Evolutionary conservation across 2,888 invertebrate species (phyloP).

Genomic region (Macropis europaea): DNA sequence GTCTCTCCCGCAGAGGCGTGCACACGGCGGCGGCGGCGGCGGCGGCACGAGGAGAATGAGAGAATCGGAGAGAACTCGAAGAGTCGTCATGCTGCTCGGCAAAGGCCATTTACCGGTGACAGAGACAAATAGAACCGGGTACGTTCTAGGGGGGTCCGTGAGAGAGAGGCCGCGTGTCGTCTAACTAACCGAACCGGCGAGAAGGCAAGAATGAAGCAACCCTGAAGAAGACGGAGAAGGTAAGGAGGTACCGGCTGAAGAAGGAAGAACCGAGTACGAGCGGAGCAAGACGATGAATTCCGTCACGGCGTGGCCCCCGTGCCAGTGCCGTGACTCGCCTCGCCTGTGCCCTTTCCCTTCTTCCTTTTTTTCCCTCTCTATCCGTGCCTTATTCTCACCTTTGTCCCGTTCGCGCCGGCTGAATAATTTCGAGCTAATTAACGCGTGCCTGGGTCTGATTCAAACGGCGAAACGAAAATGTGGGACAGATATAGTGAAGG

Average conservation of each 20-base stretch:
- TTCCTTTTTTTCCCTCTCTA: neutral
- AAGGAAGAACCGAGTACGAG: slow-evolving; percentile 27
- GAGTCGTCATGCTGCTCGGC: slow-evolving; percentile 51
- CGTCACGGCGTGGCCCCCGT: slow-evolving; percentile 52
- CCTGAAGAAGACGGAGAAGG: slow-evolving; percentile 7
- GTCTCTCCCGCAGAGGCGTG: slow-evolving; percentile 18
- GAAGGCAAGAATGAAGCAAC: slow-evolving; percentile 29
- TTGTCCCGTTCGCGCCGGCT: slow-evolving; percentile 24
- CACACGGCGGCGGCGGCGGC: slow-evolving; percentile 14
- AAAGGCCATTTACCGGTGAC: slow-evolving; percentile 70
- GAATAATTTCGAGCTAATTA: slow-evolving; percentile 69
- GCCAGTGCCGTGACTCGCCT: slow-evolving; percentile 54
- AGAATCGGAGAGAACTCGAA: slow-evolving; percentile 31
- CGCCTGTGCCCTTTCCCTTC: slow-evolving; percentile 41
- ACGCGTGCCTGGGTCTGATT: too few species aligned
- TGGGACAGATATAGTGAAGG: too few species aligned
- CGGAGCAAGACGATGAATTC: slow-evolving; percentile 54
- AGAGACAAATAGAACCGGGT: slow-evolving; percentile 70
- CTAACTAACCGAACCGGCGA: slow-evolving; percentile 47
- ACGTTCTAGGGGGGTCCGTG: slow-evolving; percentile 49
- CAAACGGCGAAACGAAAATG: too few species aligned
- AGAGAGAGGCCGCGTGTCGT: slow-evolving; percentile 48
- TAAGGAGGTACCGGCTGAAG: slow-evolving; percentile 18
- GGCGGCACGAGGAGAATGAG: slow-evolving; percentile 1
- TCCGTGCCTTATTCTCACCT: neutral